Evolutionary conservation across 2,797 vertebrate genomes (phyloP), one percentile per base, ranked within the genome.

Genomic region (Rhinoraja longicauda): DNA sequence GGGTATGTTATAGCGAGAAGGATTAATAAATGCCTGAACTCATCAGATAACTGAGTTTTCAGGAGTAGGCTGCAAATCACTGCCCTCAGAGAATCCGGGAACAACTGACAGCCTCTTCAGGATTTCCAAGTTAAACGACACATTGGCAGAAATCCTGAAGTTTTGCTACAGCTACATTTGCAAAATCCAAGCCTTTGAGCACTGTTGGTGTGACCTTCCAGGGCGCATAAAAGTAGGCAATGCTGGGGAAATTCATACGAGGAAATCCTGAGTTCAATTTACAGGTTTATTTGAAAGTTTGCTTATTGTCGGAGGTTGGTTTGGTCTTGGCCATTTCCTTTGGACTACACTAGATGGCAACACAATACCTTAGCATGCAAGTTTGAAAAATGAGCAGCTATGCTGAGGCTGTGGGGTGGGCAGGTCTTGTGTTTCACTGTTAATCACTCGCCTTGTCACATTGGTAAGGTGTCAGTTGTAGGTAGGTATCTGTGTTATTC

Each of bases 401-500:
- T 29, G 39, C 90, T 29, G 70, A 75, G 45, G 26, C 70, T 75
- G 15, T 73, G 70, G 39, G 90, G 90, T 75, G 90, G 90, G 90
- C 90, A 75, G 90, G 75, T 92, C 45, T 92, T 92, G 90, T 45
- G 12, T 92, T 92, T 92, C 72, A 75, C 67, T 92, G 90, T 53
- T 92, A 92, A 92, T 92, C 90, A 92, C 90, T 73, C 15, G 39
- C 70, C 39, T 92, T 92, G 90, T 92, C 90, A 92, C 90, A 75
- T 92, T 92, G 90, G 90, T 45, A 92, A 92, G 90, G 90, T 92
- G 90, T 92, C 90, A 92, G 70, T 92, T 73, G 90, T 92, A 75
- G 90, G 90, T 92, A 73, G 90, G 90, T 92, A 92, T 92, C 67
- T 92, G 90, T 92, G 90, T 92, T 92, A 92, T 92, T 92, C 90